Evolutionary conservation across 2,113 vertebrate species (phyloP), one percentile per base, ranked within the genome.

Genomic region (Cryptomyrus ogoouensis): DNA sequence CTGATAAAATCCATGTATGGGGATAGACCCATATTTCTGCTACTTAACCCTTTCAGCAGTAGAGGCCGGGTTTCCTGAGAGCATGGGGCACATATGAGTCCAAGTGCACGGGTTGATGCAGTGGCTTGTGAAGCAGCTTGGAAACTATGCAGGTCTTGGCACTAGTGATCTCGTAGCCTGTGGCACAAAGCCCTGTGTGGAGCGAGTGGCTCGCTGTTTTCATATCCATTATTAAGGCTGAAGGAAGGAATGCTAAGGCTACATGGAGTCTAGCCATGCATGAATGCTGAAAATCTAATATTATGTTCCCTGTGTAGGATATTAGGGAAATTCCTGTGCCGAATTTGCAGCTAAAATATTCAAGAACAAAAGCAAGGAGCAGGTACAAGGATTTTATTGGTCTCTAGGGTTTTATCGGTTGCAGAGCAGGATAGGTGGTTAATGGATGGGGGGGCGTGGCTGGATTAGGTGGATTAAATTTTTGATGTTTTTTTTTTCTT

Each of bases 1-100:
- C 92, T 91, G 92, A 92, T 91, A 93, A 95, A 97, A 96, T 93
- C 94, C 92, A 70, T 94, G 91, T 92, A 89, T 90, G 89, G 89
- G 86, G 94, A 90, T 92, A 90, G 91, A 92, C 92, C 90, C 83
- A 6, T 91, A 90, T 89, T 39, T 93, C 93, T 89, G 49, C 90
- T n/a, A 91, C 89, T 95, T 94, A 95, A 95, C 92, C 92, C 93
- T 80, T 91, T 86, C 80, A 58, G 31, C 6, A 3, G 35, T 17
- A 62, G 53, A 21, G 39, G 10, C 53, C 0, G 39, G 17, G 5
- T 27, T 66, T 47, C 19, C 83, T 42, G 21, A n/a, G 10, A 85
- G 83, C 10, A 85, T 2, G 19, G 6, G 24, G 8, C 3, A 70
- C n/a, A 70, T 27, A 31, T 0, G n/a, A 31, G n/a, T 27, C 62